Evolutionary conservation across 2,888 invertebrate species (phyloP).

Genomic region (Leucophenga montana): DNA sequence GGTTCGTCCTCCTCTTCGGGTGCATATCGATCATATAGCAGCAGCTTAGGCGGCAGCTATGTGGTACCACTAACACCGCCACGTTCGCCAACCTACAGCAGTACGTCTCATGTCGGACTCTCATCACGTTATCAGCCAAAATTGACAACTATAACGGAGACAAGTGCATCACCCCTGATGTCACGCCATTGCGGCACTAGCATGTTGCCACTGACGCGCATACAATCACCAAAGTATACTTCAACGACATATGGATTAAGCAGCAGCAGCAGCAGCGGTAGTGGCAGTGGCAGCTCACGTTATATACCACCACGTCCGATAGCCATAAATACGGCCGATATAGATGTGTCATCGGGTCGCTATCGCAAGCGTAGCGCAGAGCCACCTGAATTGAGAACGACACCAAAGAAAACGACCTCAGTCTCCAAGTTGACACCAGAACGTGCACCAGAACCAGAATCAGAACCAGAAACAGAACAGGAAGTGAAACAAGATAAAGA

Average conservation of each 20-base stretch:
- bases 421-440: slow-evolving; percentile 34
- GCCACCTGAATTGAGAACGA: slow-evolving; percentile 16
- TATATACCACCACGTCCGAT: slow-evolving; percentile 78
- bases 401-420: slow-evolving; percentile 24
- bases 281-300: slow-evolving; percentile 68
- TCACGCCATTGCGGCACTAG: slow-evolving; percentile 55
- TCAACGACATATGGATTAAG: slow-evolving; percentile 67
- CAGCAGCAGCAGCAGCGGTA: slow-evolving; percentile 64
- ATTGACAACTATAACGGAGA: slow-evolving; percentile 82
- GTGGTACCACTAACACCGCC: slow-evolving; percentile 64
- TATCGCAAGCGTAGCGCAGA: slow-evolving; percentile 69
- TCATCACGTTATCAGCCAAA: slow-evolving; percentile 80
- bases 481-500: slow-evolving; percentile 44
- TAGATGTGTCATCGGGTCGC: slow-evolving; percentile 84
- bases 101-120: slow-evolving; percentile 50
- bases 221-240: slow-evolving; percentile 75
- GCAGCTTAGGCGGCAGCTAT: slow-evolving; percentile 56
- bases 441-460: slow-evolving; percentile 32
- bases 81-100: slow-evolving; percentile 60
- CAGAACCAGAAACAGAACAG: slow-evolving; percentile 30
- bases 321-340: slow-evolving; percentile 87
- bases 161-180: slow-evolving; percentile 69
- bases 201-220: slow-evolving; percentile 73
- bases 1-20: slow-evolving; percentile 69
- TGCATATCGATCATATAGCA: slow-evolving; percentile 74